Evolutionary conservation across 1,140 invertebrate genomes (phyloP).

Genomic region (Himalopsyche phryganea): DNA sequence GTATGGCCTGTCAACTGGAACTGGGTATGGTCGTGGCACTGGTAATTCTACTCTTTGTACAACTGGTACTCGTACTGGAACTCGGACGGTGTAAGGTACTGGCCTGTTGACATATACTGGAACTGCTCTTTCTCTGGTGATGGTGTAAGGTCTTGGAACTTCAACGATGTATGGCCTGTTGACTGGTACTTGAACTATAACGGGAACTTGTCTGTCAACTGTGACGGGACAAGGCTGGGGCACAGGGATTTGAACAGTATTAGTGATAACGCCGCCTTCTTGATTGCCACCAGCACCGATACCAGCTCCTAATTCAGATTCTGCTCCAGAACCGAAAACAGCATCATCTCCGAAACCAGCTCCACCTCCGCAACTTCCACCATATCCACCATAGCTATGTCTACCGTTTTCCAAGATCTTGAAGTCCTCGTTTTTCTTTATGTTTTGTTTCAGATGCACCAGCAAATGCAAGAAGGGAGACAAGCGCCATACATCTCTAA

Average conservation of each 20-base stretch:
- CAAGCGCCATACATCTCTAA: background rate
- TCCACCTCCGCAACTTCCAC: background rate
- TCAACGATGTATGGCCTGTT: slow-evolving; percentile 16
- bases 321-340: background rate
- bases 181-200: slow-evolving; percentile 20
- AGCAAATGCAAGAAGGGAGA: slow-evolving; percentile 32
- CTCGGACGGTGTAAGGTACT: slow-evolving; percentile 34
- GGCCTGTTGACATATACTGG: slow-evolving; percentile 34
- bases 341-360: background rate
- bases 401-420: slow-evolving; percentile 38
- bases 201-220: slow-evolving; percentile 28
- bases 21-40: slow-evolving; percentile 39
- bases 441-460: slow-evolving; percentile 34
- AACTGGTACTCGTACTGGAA: slow-evolving; percentile 41
- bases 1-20: slow-evolving; percentile 41
- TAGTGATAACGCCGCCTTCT: slow-evolving; percentile 10
- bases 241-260: slow-evolving; percentile 20
- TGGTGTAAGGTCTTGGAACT: slow-evolving; percentile 34
- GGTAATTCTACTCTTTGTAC: slow-evolving; percentile 40
- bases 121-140: slow-evolving; percentile 39
- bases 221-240: slow-evolving; percentile 33
- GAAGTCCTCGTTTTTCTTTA: slow-evolving; percentile 40
- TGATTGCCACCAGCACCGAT: background rate
- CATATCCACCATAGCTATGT: slow-evolving; percentile 34
- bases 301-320: background rate